A percentile compares a stretch with the other conserved stretches of the same genome.
Evolutionary conservation across 2,888 invertebrate species (phyloP).

Genomic region (Deroplatys truncata): DNA sequence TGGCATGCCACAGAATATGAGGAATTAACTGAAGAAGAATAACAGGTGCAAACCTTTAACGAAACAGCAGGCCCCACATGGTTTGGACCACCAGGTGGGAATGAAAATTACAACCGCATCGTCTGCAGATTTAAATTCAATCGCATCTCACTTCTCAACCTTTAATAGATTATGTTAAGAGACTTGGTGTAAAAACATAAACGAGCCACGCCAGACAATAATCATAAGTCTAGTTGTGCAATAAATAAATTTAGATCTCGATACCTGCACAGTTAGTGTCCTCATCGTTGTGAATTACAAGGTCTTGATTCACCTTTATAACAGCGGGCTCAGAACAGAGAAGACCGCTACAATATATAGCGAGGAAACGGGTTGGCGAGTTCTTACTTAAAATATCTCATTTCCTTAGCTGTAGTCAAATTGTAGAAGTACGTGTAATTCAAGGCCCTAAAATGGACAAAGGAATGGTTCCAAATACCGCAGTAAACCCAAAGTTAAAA

Average conservation of each 20-base stretch:
- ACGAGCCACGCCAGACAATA: neutral
- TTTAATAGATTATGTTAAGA: neutral
- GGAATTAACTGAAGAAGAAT: too few relatives aligned
- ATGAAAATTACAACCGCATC: constrained; percentile 3
- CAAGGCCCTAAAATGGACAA: too few relatives aligned
- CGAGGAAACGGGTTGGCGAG: neutral
- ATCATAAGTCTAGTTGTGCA: neutral
- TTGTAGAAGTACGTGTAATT: neutral
- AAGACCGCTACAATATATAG: too few relatives aligned
- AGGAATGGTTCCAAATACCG: too few relatives aligned
- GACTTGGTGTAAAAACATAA: neutral
- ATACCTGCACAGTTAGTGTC: neutral
- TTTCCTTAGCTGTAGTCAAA: neutral
- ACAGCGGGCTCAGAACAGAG: neutral
- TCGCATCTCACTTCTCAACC: neutral
- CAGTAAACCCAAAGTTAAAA: too few relatives aligned
- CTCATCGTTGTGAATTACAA: neutral
- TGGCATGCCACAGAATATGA: too few relatives aligned
- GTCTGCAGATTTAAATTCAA: constrained; percentile 6
- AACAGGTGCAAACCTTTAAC: too few relatives aligned
- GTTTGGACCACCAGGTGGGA: neutral
- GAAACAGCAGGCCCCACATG: neutral
- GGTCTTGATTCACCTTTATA: neutral
- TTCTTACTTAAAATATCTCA: neutral
- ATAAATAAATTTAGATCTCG: neutral